These are phyloP conservation scores for Phaenicophaeus curvirostris DNA, from an alignment of 2,797 vertebrate species.

Conservation along the genomic window DNA sequence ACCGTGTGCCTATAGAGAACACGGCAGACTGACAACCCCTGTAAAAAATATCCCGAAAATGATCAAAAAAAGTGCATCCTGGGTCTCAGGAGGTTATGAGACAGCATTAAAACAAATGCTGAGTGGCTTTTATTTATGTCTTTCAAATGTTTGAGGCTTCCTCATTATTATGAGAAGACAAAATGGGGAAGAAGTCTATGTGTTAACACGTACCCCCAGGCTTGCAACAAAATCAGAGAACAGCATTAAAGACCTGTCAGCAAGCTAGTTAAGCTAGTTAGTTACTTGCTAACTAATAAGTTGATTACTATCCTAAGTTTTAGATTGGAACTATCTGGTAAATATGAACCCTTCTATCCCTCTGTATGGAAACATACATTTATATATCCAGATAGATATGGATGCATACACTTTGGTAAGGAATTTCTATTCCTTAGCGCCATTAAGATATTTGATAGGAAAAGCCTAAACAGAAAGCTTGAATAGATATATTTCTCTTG, in stretches of 20 bases:
- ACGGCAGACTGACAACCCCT: rapidly evolving
- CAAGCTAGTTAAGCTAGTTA: not conserved
- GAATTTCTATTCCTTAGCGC: not conserved
- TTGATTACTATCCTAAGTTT: not conserved
- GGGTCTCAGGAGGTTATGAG: not conserved
- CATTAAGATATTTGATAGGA: not conserved
- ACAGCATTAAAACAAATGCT: not conserved
- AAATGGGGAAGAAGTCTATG: not conserved
- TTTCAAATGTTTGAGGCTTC: not conserved
- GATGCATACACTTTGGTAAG: rapidly evolving
- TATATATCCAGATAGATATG: not conserved
- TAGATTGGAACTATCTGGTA: not conserved
- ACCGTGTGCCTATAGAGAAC: rapidly evolving
- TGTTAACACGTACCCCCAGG: not conserved
- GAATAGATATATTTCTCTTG: not conserved
- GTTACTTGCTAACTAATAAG: not conserved
- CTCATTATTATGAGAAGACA: not conserved
- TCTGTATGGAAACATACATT: rapidly evolving
- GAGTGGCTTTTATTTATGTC: not conserved
- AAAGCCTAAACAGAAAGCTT: not conserved
- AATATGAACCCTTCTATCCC: not conserved
- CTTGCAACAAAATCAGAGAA: not conserved
- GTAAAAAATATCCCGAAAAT: not conserved
- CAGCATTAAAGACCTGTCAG: not conserved
- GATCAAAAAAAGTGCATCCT: not conserved